A percentile compares a stretch with the other conserved stretches of the same genome.
Conservation (phyloP, 2,888 invertebrate species). For the Allygus modestus region DNA sequence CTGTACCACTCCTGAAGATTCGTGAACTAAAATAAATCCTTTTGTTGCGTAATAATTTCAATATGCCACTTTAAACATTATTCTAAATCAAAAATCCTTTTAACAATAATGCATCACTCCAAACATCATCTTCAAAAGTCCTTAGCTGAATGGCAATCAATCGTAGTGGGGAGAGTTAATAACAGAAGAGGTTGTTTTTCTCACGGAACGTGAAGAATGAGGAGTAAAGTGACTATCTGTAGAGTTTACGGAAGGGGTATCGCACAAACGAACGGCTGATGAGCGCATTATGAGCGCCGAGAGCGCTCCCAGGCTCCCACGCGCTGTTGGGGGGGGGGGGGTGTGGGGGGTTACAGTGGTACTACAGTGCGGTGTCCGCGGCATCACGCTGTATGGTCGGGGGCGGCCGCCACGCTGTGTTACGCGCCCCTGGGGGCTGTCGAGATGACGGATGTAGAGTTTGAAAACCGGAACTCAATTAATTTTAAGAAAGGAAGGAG, state of each 20-base stretch:
- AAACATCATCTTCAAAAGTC: no score
- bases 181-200: constrained; percentile 5
- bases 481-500: constrained; percentile 16
- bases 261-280: not conserved
- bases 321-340: not conserved
- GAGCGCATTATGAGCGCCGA: constrained; percentile 12
- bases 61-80: no score
- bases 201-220: constrained; percentile 8
- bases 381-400: not conserved
- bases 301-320: constrained; percentile 14
- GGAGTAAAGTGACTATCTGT: not conserved
- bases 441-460: not conserved
- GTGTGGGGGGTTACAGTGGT: no score
- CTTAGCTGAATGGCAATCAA: no score
- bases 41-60: no score
- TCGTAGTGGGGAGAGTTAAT: no score
- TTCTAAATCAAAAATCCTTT: no score
- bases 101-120: no score
- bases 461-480: constrained; percentile 38
- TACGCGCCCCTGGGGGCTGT: not conserved
- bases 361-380: not conserved
- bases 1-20: no score
- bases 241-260: constrained; percentile 2
- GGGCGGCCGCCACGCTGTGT: not conserved
- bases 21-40: no score